Conservation (phyloP, 2,113 vertebrate genomes). For the Megaceryle maxima region DNA sequence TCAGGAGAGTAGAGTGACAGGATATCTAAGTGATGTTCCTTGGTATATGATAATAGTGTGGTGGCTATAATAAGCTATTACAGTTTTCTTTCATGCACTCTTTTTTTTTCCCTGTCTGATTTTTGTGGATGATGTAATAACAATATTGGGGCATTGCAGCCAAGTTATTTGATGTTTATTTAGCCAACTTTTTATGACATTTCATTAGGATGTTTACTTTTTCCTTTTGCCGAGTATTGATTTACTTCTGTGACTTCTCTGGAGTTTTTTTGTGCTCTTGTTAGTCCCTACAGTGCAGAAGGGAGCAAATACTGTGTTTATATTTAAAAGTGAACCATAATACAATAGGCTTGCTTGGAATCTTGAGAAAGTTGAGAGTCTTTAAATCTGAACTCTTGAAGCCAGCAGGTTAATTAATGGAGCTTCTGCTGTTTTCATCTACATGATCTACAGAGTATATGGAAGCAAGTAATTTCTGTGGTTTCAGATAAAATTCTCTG, state of each 20-base stretch:
- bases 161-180: neutral
- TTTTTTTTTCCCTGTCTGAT: neutral
- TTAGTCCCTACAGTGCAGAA: neutral
- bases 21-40: neutral
- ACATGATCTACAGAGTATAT: neutral
- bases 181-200: neutral
- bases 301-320: neutral
- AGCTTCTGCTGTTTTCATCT: neutral
- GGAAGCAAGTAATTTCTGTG: neutral
- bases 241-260: neutral
- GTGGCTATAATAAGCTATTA: neutral
- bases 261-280: neutral
- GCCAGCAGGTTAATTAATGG: neutral
- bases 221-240: neutral
- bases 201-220: neutral
- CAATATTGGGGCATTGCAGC: neutral
- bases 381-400: neutral
- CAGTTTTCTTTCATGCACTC: neutral
- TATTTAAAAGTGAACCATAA: neutral
- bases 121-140: neutral
- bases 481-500: constrained; percentile 45
- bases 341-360: neutral
- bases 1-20: neutral
- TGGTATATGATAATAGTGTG: neutral
- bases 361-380: neutral